A percentile compares a stretch with the other conserved stretches of the same genome.
Conservation (phyloP, 2,797 vertebrate genomes). For the Nyctalus aviator region DNA sequence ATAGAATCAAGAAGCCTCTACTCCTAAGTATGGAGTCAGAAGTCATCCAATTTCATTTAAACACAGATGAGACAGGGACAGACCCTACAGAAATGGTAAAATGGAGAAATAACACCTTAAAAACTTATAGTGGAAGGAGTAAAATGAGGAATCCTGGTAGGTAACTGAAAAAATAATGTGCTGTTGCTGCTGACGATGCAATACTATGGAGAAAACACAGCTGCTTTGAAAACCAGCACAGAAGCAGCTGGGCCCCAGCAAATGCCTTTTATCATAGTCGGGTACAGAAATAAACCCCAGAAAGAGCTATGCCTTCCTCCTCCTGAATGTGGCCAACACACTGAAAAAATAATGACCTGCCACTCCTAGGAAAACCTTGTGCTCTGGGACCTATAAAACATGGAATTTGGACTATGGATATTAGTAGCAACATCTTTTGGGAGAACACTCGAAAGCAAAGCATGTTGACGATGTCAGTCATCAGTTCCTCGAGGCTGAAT, state of each 20-base stretch:
- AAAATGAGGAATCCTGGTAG: rapidly evolving
- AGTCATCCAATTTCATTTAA: neutral
- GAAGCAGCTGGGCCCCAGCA: neutral
- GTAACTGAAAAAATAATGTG: neutral
- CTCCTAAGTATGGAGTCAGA: neutral
- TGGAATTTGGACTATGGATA: too few relatives aligned
- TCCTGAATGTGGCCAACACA: neutral
- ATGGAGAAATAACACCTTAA: neutral
- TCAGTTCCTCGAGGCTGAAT: rapidly evolving
- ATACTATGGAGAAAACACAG: rapidly evolving
- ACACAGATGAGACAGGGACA: too few relatives aligned
- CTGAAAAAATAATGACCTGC: too few relatives aligned
- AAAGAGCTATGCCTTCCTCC: neutral
- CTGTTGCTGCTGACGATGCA: rapidly evolving
- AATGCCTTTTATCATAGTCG: rapidly evolving
- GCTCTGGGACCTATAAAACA: neutral
- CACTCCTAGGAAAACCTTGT: neutral
- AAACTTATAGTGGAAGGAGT: neutral
- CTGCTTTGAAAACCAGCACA: neutral
- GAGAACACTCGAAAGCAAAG: neutral
- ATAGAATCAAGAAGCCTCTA: neutral
- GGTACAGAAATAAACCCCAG: rapidly evolving
- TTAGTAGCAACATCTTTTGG: neutral
- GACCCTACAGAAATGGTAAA: neutral
- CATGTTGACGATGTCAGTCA: rapidly evolving